Percentiles rank a stretch among this genome's conserved stretches.
Conservation (phyloP, 2,888 invertebrate species). For the Lasioglossum zephyrum region DNA sequence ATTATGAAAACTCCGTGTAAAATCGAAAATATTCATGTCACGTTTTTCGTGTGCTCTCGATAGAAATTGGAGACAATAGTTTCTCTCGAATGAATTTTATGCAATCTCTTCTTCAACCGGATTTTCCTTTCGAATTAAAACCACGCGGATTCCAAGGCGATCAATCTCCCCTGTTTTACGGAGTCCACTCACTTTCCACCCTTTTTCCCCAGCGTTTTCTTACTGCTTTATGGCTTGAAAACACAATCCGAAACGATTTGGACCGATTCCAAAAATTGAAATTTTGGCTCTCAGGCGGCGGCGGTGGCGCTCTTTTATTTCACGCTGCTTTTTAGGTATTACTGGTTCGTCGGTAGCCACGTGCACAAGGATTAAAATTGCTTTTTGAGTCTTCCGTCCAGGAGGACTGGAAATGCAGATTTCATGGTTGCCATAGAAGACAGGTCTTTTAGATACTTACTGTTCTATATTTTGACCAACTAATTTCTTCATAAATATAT, state of each 20-base stretch:
- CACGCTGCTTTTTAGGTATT: not conserved
- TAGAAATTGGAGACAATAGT: too few species aligned
- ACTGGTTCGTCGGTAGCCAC: not conserved
- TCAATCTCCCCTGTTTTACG: not conserved
- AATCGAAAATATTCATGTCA: too few species aligned
- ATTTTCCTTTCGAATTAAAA: not conserved
- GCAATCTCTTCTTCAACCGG: not conserved
- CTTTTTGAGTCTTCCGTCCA: not conserved
- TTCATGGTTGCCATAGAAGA: too few species aligned
- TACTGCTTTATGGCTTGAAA: not conserved
- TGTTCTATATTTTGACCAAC: too few species aligned
- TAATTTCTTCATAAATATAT: too few species aligned
- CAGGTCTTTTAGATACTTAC: too few species aligned
- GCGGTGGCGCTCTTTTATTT: not conserved
- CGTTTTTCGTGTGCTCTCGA: too few species aligned
- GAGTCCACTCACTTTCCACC: not conserved
- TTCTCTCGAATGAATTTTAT: not conserved
- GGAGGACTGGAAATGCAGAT: not conserved
- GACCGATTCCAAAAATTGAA: not conserved
- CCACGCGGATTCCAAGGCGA: not conserved
- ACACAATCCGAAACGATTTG: constrained; percentile 9
- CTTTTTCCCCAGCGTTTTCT: not conserved
- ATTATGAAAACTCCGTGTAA: too few species aligned
- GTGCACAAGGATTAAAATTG: not conserved
- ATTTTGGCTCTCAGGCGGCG: not conserved